Evolutionary conservation across 2,888 invertebrate genomes (phyloP).

Genomic region (Ochropleura leucogaster): DNA sequence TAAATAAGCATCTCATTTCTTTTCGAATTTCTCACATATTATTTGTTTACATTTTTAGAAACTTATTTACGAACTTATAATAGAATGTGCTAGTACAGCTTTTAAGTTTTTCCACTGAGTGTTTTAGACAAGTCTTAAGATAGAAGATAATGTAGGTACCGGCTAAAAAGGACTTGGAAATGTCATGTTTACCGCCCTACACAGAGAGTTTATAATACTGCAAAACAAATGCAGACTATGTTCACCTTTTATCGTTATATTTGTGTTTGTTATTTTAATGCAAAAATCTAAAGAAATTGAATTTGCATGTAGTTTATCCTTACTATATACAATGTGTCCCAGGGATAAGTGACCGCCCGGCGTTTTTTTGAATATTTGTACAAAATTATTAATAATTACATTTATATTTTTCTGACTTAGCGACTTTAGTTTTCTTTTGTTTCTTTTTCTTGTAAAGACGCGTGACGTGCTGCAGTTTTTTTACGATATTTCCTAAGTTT

Average conservation of each 20-base stretch:
- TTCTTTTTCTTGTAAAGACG: too few relatives aligned
- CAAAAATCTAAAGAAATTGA: neutral
- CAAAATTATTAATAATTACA: too few relatives aligned
- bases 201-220: slow-evolving; percentile 8
- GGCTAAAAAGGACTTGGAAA: slow-evolving; percentile 30
- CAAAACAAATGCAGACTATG: slow-evolving; percentile 6
- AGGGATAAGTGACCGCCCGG: too few relatives aligned
- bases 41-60: neutral
- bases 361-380: too few relatives aligned
- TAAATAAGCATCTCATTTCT: neutral
- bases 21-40: neutral
- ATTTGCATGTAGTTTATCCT: slow-evolving; percentile 6
- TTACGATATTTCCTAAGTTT: too few relatives aligned
- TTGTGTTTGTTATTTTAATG: neutral
- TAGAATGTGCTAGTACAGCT: slow-evolving; percentile 9
- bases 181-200: slow-evolving; percentile 17
- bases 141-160: slow-evolving; percentile 22
- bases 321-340: too few relatives aligned
- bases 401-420: too few relatives aligned
- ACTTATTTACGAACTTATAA: neutral
- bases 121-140: slow-evolving; percentile 48
- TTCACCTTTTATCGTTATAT: neutral
- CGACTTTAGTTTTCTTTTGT: too few relatives aligned
- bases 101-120: slow-evolving; percentile 31
- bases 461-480: too few relatives aligned